Conservation (phyloP, 1,140 invertebrate genomes). For the Drosophila saltans region DNA sequence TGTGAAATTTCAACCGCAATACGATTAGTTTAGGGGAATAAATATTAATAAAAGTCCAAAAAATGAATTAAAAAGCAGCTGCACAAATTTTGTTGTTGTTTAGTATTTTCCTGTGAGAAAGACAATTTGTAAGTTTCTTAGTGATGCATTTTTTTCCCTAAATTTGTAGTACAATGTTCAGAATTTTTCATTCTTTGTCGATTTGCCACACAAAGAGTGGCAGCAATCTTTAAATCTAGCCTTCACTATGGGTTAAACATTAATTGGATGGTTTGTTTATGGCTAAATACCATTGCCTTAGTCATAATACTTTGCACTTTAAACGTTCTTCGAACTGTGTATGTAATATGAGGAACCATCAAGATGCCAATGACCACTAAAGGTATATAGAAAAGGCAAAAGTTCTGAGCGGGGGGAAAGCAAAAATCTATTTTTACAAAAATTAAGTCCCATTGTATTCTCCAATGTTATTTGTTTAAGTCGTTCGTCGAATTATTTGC, state of each 20-base stretch:
- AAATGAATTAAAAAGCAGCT: conserved; percentile 41
- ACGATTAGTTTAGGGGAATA: conserved; percentile 52
- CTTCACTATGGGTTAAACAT: background rate
- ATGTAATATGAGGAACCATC: background rate
- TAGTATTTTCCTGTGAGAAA: background rate
- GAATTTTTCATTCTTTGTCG: background rate
- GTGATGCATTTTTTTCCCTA: background rate
- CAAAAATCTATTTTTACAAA: no score
- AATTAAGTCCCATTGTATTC: background rate
- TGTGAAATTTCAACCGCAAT: conserved; percentile 60
- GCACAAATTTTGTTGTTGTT: conserved; percentile 8
- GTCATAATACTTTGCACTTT: background rate
- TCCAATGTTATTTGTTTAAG: background rate
- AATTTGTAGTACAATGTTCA: no score
- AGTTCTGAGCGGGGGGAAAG: no score
- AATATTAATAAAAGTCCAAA: conserved; percentile 56
- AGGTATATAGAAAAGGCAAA: no score
- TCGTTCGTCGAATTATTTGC: background rate
- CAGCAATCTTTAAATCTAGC: background rate
- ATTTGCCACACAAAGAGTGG: background rate
- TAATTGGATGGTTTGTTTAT: background rate
- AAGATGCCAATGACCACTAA: background rate
- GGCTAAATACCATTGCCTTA: background rate
- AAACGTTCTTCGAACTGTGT: background rate
- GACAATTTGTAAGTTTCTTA: background rate